Evolutionary conservation across 2,888 invertebrate species (phyloP).

Genomic region (Branchipolynoe longqiensis): DNA sequence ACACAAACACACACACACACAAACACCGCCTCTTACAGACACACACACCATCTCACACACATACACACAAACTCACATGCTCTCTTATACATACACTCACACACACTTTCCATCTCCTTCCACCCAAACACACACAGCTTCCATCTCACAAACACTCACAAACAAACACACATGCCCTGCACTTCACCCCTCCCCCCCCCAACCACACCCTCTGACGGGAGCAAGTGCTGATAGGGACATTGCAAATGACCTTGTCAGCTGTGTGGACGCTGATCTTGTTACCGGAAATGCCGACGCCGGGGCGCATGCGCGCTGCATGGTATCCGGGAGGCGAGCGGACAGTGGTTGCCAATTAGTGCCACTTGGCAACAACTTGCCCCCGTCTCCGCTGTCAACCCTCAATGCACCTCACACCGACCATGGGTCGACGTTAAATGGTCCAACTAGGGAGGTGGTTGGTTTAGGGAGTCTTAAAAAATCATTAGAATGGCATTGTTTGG

Average conservation of each 20-base stretch:
- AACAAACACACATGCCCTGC: neutral
- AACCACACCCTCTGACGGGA: no score
- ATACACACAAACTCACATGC: no score
- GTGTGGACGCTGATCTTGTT: neutral
- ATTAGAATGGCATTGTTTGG: no score
- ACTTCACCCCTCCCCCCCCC: neutral
- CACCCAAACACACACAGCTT: neutral
- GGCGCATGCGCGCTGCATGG: constrained; percentile 9
- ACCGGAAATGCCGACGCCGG: constrained; percentile 15
- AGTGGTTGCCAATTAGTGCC: constrained; percentile 40
- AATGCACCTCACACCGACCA: neutral
- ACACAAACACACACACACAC: no score
- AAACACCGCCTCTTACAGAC: no score
- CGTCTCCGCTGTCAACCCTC: neutral
- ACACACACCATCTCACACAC: no score
- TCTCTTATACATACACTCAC: no score
- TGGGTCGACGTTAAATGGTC: no score
- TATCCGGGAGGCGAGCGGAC: constrained; percentile 1
- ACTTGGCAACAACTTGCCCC: neutral
- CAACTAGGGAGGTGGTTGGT: no score
- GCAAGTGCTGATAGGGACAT: no score
- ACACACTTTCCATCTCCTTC: neutral
- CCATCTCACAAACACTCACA: neutral
- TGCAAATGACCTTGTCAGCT: constrained; percentile 21
- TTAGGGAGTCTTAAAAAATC: no score